phyloP scores from a whole-genome alignment of 2,113 vertebrate species.

The Sturnira hondurensis region DNA sequence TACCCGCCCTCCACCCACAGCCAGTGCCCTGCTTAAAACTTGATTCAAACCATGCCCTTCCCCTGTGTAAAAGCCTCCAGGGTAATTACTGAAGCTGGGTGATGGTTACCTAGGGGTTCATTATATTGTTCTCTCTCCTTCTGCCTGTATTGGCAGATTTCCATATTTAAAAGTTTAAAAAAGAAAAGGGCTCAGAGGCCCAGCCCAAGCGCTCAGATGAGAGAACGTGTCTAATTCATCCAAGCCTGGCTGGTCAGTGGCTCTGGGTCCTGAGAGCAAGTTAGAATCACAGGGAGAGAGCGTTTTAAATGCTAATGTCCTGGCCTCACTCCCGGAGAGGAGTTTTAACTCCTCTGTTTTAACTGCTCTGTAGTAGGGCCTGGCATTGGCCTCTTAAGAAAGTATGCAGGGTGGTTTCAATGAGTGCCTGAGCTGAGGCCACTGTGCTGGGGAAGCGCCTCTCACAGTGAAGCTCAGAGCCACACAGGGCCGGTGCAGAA shows the following conservation, averaged over 20 bases:
- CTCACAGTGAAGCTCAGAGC: neutral
- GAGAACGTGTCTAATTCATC: constrained; percentile 45
- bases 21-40: neutral
- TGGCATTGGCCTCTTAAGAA: neutral
- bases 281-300: constrained; percentile 39
- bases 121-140: constrained; percentile 32
- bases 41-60: neutral
- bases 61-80: neutral
- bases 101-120: constrained; percentile 33
- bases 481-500: neutral
- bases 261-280: constrained; percentile 26
- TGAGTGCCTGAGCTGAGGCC: neutral
- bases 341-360: too few relatives aligned
- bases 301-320: constrained; percentile 62
- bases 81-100: constrained; percentile 30
- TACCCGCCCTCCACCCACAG: neutral
- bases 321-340: constrained; percentile 47
- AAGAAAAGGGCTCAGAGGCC: neutral
- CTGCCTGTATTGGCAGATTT: constrained; percentile 48
- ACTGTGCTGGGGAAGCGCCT: neutral
- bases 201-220: neutral
- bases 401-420: neutral
- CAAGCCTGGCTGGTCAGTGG: neutral
- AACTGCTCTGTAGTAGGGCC: constrained; percentile 28
- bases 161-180: constrained; percentile 57